Percentiles rank a stretch among this genome's conserved stretches.
These are phyloP conservation scores for Anolis carolinensis DNA, from an alignment of 2,113 vertebrate species.

Conservation along the genomic window DNA sequence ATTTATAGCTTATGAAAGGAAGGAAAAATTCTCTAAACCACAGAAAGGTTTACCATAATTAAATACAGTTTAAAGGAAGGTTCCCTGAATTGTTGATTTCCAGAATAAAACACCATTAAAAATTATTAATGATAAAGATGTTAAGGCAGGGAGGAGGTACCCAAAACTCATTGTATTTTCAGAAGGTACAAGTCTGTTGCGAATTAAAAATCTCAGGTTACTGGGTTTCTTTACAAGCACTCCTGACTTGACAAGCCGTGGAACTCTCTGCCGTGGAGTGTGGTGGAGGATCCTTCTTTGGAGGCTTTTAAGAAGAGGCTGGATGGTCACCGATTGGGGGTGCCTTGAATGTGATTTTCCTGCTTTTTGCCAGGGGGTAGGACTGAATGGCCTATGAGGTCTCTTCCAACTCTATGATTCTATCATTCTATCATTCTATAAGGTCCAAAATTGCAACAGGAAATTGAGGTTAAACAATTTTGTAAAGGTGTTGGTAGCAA, in stretches of 20 bases:
- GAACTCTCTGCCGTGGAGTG: too few species aligned
- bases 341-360: too few species aligned
- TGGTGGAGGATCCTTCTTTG: too few species aligned
- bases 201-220: not conserved
- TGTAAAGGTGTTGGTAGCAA: not conserved
- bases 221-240: not conserved
- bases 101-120: conserved; percentile 58
- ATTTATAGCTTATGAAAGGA: conserved; percentile 38
- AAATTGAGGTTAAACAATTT: too few species aligned
- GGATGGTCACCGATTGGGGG: too few species aligned
- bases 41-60: conserved; percentile 56
- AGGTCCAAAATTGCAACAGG: not conserved
- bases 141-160: conserved; percentile 46
- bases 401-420: too few species aligned
- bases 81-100: conserved; percentile 48
- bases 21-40: conserved; percentile 52
- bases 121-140: conserved; percentile 60
- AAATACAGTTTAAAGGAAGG: conserved; percentile 62
- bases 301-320: too few species aligned
- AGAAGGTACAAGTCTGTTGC: conserved; percentile 9
- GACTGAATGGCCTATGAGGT: too few species aligned
- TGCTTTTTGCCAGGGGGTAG: too few species aligned
- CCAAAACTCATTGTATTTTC: not conserved
- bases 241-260: conserved; percentile 7
- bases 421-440: too few species aligned